Evolutionary conservation across 1,140 invertebrate genomes (phyloP).

Genomic region (Pemphigus obesinymphae): DNA sequence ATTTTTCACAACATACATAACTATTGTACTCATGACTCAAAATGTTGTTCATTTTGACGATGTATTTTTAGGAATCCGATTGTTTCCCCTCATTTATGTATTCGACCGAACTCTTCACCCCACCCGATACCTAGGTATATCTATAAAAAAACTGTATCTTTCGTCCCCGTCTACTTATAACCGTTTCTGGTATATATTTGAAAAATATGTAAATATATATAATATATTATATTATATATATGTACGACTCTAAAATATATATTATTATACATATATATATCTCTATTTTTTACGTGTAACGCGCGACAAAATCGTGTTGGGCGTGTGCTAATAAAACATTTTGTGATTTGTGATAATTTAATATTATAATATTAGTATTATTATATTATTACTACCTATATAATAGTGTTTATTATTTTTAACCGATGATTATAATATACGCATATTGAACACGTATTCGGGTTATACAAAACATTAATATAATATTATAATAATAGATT

Average conservation of each 20-base stretch:
- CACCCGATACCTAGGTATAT: neutral
- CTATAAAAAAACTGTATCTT: neutral
- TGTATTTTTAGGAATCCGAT: too few species aligned
- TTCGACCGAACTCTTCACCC: neutral
- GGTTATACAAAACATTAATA: neutral
- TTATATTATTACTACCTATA: neutral
- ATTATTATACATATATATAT: neutral
- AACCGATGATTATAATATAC: neutral
- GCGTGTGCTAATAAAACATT: neutral
- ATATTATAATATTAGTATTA: neutral
- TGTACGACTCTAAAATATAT: neutral
- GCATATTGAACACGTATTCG: neutral
- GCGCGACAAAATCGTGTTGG: neutral
- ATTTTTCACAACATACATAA: neutral
- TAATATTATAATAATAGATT: neutral
- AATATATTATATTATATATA: neutral
- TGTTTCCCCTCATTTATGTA: too few species aligned
- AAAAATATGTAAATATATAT: neutral
- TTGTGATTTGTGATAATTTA: conserved; percentile 17
- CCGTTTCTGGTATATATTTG: neutral
- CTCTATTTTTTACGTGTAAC: conserved; percentile 15
- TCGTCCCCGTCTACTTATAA: neutral
- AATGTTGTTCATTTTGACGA: neutral
- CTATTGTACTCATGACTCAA: neutral
- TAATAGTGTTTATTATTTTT: neutral